Percentiles rank a stretch among this genome's conserved stretches.
Conservation (phyloP, 2,888 invertebrate genomes). For the Leucophenga montana region DNA sequence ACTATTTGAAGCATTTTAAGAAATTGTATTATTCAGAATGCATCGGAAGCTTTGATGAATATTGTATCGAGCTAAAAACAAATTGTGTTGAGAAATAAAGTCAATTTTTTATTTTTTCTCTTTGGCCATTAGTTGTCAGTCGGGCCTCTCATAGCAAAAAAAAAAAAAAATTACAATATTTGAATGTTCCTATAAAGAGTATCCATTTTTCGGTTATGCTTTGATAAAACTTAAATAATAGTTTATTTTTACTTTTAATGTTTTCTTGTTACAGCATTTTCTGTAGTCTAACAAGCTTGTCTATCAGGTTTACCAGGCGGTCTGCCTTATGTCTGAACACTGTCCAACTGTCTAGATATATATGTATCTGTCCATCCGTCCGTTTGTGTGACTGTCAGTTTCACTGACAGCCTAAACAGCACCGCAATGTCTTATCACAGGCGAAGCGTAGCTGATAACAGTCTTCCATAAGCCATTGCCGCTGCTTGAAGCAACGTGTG, state of each 20-base stretch:
- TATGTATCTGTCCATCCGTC: slow-evolving; percentile 12
- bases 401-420: not conserved
- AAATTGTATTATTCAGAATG: too few species aligned
- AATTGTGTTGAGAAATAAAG: too few species aligned
- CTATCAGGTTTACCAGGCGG: not conserved
- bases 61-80: too few species aligned
- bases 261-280: not conserved
- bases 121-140: too few species aligned
- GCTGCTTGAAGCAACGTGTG: slow-evolving; percentile 38
- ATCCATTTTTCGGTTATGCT: not conserved
- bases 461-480: not conserved
- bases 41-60: too few species aligned
- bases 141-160: too few species aligned
- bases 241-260: not conserved
- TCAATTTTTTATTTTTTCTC: too few species aligned
- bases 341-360: not conserved
- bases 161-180: too few species aligned
- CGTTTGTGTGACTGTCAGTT: slow-evolving; percentile 20
- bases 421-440: not conserved
- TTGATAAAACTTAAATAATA: too few species aligned
- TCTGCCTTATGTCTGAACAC: not conserved
- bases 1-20: too few species aligned
- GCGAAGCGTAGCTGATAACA: not conserved
- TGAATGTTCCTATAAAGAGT: too few species aligned
- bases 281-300: slow-evolving; percentile 11